Conservation (phyloP, 1,140 invertebrate genomes). For the Sitobion miscanthi region DNA sequence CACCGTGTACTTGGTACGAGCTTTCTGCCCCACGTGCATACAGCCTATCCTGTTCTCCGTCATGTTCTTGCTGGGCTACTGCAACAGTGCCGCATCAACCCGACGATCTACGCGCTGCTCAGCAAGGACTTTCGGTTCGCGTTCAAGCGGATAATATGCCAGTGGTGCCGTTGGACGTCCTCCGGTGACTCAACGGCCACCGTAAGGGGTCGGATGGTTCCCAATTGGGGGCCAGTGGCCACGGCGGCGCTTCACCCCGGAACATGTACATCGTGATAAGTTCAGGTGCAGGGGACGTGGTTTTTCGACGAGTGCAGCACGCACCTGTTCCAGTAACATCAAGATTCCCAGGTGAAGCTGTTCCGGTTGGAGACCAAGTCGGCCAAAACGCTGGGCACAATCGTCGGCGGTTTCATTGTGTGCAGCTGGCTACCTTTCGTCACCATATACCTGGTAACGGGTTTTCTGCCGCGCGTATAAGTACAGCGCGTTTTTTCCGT, state of each 20-base stretch:
- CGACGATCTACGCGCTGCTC: conserved; percentile 89
- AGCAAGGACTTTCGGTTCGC: conserved; percentile 91
- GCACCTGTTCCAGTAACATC: conserved; percentile 52
- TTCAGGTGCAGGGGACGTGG: conserved; percentile 44
- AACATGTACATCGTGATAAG: conserved; percentile 61
- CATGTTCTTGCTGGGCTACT: conserved; percentile 96
- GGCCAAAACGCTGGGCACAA: too few species aligned
- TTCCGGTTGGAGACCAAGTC: too few species aligned
- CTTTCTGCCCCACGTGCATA: conserved; percentile 82
- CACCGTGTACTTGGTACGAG: conserved; percentile 82
- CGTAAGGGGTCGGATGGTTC: conserved; percentile 73
- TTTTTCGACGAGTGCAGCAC: conserved; percentile 42
- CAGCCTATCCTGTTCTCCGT: conserved; percentile 84
- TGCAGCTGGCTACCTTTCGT: too few species aligned
- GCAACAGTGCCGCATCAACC: conserved; percentile 92
- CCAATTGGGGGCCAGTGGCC: conserved; percentile 63
- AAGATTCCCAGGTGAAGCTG: too few species aligned
- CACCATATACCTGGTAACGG: too few species aligned
- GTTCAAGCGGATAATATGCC: conserved; percentile 89
- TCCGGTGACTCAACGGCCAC: conserved; percentile 46
- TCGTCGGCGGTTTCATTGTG: too few species aligned
- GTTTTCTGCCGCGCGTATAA: too few species aligned
- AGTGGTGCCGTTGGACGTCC: conserved; percentile 71
- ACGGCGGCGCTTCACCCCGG: conserved; percentile 60
- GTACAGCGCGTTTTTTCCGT: too few species aligned